Conservation (phyloP, 2,888 invertebrate species). For the Platynereis dumerilii region DNA sequence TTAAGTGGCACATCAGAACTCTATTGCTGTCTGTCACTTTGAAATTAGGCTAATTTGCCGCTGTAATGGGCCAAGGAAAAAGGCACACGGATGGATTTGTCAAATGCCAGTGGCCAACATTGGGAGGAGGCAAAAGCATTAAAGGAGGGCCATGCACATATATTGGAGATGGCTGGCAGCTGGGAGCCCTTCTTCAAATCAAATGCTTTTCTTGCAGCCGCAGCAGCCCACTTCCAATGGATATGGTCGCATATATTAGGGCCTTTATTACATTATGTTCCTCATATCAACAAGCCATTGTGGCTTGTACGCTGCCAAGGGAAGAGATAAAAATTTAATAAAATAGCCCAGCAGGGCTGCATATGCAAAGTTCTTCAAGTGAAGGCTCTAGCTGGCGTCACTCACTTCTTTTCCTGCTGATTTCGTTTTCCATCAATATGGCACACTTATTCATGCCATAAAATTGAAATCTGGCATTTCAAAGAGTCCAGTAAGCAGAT, state of each 20-base stretch:
- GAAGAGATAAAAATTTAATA: slow-evolving; percentile 8
- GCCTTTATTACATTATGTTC: slow-evolving; percentile 3
- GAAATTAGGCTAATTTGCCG: too few relatives aligned
- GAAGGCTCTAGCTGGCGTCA: slow-evolving; percentile 4
- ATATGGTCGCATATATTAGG: slow-evolving; percentile 9
- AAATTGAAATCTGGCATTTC: slow-evolving; percentile 27
- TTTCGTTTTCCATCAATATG: slow-evolving; percentile 14
- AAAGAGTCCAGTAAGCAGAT: slow-evolving; percentile 21
- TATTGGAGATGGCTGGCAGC: too few relatives aligned
- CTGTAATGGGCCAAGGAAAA: too few relatives aligned
- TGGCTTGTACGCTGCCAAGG: not conserved
- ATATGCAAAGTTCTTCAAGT: slow-evolving; percentile 23
- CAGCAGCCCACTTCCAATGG: too few relatives aligned
- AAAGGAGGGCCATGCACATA: too few relatives aligned
- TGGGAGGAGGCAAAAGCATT: too few relatives aligned
- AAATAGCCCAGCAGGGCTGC: not conserved
- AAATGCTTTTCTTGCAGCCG: too few relatives aligned
- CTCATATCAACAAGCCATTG: not conserved
- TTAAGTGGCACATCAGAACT: too few relatives aligned
- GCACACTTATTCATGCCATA: slow-evolving; percentile 11
- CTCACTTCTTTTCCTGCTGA: slow-evolving; percentile 2
- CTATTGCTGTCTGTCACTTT: too few relatives aligned
- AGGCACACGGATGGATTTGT: too few relatives aligned
- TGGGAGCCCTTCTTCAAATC: too few relatives aligned
- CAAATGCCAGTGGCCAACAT: too few relatives aligned